phyloP scores from a whole-genome alignment of 2,113 vertebrate genomes.

The Tenrec ecaudatus region DNA sequence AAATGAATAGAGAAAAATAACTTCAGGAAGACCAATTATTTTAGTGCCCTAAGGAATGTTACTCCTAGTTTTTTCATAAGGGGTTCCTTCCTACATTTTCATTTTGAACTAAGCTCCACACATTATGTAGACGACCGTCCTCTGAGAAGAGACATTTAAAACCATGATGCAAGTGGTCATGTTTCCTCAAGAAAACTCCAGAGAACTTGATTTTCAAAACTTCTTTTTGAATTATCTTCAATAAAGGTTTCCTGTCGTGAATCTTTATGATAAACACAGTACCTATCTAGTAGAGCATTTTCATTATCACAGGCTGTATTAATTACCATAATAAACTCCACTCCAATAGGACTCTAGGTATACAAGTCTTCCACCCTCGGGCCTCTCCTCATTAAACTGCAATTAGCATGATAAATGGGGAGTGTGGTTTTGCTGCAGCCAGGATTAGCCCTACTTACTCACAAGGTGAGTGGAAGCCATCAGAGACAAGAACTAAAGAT shows the following conservation, averaged over 20 bases:
- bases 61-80: neutral
- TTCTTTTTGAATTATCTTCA: conserved; percentile 28
- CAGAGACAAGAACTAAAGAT: conserved; percentile 77
- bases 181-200: conserved; percentile 43
- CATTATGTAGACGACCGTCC: neutral
- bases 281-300: conserved; percentile 74
- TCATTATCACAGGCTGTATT: conserved; percentile 83
- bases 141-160: conserved; percentile 58
- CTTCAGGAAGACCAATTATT: neutral
- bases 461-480: conserved; percentile 82
- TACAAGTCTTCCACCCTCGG: conserved; percentile 82
- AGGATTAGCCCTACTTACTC: conserved; percentile 82
- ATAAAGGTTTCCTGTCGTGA: conserved; percentile 77
- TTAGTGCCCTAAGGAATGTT: neutral
- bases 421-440: conserved; percentile 81
- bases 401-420: conserved; percentile 88
- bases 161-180: conserved; percentile 47
- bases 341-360: conserved; percentile 82
- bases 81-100: neutral
- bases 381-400: conserved; percentile 86
- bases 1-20: neutral
- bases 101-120: conserved; percentile 17
- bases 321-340: conserved; percentile 82
- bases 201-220: conserved; percentile 65
- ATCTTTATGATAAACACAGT: conserved; percentile 81